Conservation (phyloP, 2,113 vertebrate genomes). For the Cottus gobio region DNA sequence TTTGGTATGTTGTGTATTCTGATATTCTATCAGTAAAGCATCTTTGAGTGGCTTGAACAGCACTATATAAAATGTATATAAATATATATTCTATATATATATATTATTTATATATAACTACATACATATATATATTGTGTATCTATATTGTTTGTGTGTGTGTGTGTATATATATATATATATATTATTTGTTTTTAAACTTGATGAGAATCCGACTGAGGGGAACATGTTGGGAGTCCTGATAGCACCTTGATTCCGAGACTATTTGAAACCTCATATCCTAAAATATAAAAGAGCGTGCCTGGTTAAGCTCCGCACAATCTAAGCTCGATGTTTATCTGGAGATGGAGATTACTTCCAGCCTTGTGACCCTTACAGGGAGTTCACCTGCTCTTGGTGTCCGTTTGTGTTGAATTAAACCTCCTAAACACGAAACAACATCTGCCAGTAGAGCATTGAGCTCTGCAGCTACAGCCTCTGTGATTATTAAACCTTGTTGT, state of each 20-base stretch:
- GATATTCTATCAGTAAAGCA: too few relatives aligned
- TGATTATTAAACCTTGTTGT: neutral
- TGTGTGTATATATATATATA: too few relatives aligned
- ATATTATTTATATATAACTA: too few relatives aligned
- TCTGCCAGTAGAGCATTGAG: neutral
- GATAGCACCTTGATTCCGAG: neutral
- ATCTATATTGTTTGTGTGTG: too few relatives aligned
- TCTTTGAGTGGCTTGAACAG: too few relatives aligned
- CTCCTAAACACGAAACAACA: neutral
- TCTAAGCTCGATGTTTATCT: constrained; percentile 15
- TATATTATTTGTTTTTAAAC: too few relatives aligned
- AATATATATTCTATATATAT: too few relatives aligned
- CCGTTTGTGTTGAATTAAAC: neutral
- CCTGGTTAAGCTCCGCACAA: neutral
- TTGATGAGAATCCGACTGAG: too few relatives aligned
- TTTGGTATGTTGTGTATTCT: neutral
- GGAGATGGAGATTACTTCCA: constrained; percentile 20
- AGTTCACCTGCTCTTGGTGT: constrained; percentile 5
- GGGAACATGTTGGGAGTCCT: neutral
- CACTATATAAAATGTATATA: too few relatives aligned
- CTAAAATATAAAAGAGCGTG: neutral
- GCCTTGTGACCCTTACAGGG: constrained; percentile 1
- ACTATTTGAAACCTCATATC: neutral
- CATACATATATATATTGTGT: too few relatives aligned
- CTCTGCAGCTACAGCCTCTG: neutral